Conservation (phyloP, 1,140 invertebrate genomes). For the Psilanteris sp. region DNA sequence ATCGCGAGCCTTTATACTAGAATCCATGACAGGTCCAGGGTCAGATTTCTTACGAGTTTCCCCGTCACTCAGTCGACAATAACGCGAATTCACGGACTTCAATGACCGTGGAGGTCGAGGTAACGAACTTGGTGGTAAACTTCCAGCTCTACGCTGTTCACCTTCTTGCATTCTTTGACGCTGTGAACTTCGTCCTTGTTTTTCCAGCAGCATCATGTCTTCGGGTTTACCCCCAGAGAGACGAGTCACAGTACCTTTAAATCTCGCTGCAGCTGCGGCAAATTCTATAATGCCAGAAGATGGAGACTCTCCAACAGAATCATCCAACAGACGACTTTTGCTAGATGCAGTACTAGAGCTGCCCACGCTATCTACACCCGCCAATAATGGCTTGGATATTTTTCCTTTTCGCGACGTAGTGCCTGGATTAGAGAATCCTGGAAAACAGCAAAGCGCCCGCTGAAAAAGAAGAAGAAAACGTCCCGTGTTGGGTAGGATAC, state of each 20-base stretch:
- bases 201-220: constrained; percentile 87
- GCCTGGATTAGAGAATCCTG: constrained; percentile 91
- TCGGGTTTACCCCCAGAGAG: constrained; percentile 80
- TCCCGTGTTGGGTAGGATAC: constrained; percentile 78
- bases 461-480: constrained; percentile 83
- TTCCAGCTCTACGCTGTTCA: constrained; percentile 77
- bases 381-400: constrained; percentile 89
- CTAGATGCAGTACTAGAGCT: constrained; percentile 80
- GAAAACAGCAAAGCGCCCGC: constrained; percentile 92
- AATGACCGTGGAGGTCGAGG: constrained; percentile 83
- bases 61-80: constrained; percentile 82
- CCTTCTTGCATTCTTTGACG: constrained; percentile 84
- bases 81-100: constrained; percentile 80
- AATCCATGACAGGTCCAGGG: constrained; percentile 69
- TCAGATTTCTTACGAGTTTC: constrained; percentile 79
- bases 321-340: constrained; percentile 80
- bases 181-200: constrained; percentile 87
- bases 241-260: constrained; percentile 75
- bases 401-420: constrained; percentile 89
- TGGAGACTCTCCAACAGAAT: constrained; percentile 75
- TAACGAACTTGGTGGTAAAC: constrained; percentile 84
- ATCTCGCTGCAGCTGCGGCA: constrained; percentile 70
- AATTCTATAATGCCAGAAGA: constrained; percentile 73
- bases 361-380: constrained; percentile 83
- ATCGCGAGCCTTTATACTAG: constrained; percentile 66